phyloP scores from a whole-genome alignment of 2,113 vertebrate genomes.

The Clarias macrocephalus region DNA sequence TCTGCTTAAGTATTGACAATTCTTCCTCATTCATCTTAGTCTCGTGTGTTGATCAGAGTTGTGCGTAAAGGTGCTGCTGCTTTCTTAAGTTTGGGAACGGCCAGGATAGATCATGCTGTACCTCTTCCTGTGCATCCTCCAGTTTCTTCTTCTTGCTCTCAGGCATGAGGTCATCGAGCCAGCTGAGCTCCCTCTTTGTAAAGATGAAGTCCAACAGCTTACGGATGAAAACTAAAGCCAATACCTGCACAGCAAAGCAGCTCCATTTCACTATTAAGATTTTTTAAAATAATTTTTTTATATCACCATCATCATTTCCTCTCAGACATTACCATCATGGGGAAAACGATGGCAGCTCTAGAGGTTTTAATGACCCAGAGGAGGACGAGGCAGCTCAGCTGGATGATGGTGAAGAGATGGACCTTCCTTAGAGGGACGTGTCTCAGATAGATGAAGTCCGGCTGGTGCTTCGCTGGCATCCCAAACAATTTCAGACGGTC shows the following conservation, averaged over 20 bases:
- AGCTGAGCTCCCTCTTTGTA: constrained; percentile 93
- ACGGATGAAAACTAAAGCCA: constrained; percentile 94
- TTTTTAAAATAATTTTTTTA: neutral
- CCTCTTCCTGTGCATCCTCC: constrained; percentile 94
- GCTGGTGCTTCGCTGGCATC: constrained; percentile 98
- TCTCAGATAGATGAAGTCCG: constrained; percentile 97
- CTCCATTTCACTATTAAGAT: neutral
- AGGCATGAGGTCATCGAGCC: constrained; percentile 98
- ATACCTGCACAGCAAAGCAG: constrained; percentile 73
- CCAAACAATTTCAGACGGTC: constrained; percentile 91
- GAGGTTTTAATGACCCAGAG: constrained; percentile 98
- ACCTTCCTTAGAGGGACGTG: constrained; percentile 97
- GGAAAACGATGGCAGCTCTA: constrained; percentile 94
- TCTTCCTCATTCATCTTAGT: too few relatives aligned
- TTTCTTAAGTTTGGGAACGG: too few relatives aligned
- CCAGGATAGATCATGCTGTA: constrained; percentile 51
- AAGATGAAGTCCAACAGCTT: constrained; percentile 96
- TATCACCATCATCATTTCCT: too few relatives aligned
- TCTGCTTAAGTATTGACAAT: too few relatives aligned
- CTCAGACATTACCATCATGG: constrained; percentile 89
- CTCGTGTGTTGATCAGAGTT: too few relatives aligned
- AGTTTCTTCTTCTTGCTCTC: constrained; percentile 99
- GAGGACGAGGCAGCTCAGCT: constrained; percentile 89
- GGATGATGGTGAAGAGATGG: constrained; percentile 94
- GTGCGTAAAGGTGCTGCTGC: too few relatives aligned